A percentile compares a stretch with the other conserved stretches of the same genome.
Conservation (phyloP, 2,113 vertebrate species). For the Sinosuthora webbiana region DNA sequence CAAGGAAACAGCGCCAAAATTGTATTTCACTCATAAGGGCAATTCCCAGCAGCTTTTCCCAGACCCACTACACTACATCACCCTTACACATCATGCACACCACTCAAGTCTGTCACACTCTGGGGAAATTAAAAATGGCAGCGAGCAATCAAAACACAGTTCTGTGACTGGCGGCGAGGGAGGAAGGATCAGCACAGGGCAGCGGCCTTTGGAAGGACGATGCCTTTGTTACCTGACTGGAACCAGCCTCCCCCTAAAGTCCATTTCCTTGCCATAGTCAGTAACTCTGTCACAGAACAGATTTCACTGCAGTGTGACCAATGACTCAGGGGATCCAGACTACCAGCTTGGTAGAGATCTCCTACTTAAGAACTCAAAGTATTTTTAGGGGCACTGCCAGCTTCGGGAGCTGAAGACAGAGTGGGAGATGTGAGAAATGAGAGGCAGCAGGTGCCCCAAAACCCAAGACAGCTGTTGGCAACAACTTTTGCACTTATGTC, state of each 20-base stretch:
- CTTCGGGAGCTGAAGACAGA: background rate
- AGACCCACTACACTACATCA: background rate
- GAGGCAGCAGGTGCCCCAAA: constrained; percentile 58
- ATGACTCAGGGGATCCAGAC: background rate
- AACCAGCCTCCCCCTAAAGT: background rate
- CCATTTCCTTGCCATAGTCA: background rate
- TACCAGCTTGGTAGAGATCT: background rate
- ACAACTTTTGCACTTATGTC: constrained; percentile 26
- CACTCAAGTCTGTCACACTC: background rate
- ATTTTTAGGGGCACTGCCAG: constrained; percentile 42
- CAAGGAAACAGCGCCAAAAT: background rate
- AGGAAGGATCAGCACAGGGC: background rate
- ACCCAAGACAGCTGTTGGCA: constrained; percentile 42
- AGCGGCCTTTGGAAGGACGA: background rate
- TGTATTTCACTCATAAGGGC: background rate
- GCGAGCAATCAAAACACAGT: background rate
- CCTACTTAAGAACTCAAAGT: background rate
- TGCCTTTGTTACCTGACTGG: background rate
- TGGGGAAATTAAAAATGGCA: background rate
- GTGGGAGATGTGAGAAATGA: constrained; percentile 36
- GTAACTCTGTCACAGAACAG: background rate
- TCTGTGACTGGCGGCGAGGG: fast-evolving
- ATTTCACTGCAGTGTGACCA: background rate
- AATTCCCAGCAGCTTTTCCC: background rate
- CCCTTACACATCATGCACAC: background rate